Percentiles rank a stretch among this genome's conserved stretches.
phyloP scores from a whole-genome alignment of 2,797 vertebrate species.

The Chaetodon trifasciatus region DNA sequence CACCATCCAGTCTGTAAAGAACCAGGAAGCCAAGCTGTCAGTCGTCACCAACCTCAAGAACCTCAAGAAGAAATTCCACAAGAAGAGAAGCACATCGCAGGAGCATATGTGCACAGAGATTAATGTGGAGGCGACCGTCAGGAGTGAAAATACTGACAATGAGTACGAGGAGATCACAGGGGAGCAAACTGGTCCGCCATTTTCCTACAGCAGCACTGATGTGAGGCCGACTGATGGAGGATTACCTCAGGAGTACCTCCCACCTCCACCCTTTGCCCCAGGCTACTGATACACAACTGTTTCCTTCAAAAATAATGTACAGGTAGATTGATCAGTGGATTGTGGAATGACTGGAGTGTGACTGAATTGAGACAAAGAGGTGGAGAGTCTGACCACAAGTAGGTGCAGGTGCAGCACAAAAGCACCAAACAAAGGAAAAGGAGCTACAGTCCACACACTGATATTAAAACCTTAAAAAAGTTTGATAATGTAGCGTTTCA shows the following conservation, averaged over 20 bases:
- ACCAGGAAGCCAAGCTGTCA: conserved; percentile 49
- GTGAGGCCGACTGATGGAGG: neutral
- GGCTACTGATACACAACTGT: conserved; percentile 67
- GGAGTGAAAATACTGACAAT: conserved; percentile 27
- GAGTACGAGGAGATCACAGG: conserved; percentile 63
- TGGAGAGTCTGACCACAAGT: neutral
- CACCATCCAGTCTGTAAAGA: conserved; percentile 40
- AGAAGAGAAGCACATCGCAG: conserved; percentile 53
- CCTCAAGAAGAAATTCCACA: conserved; percentile 79
- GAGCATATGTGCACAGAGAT: conserved; percentile 61
- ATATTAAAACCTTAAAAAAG: neutral
- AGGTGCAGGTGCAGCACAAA: neutral
- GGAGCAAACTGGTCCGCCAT: neutral
- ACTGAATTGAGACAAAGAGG: neutral
- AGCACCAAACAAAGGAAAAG: neutral
- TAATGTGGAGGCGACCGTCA: neutral
- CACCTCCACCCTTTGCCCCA: conserved; percentile 86
- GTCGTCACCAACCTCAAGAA: conserved; percentile 66
- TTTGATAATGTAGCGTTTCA: neutral
- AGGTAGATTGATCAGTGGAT: neutral
- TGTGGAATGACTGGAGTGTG: neutral
- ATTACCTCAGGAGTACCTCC: conserved; percentile 78
- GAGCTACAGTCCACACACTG: neutral
- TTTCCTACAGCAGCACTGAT: neutral
- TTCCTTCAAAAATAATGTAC: neutral